phyloP scores from a whole-genome alignment of 2,888 invertebrate species.

The Geotrupes spiniger region DNA sequence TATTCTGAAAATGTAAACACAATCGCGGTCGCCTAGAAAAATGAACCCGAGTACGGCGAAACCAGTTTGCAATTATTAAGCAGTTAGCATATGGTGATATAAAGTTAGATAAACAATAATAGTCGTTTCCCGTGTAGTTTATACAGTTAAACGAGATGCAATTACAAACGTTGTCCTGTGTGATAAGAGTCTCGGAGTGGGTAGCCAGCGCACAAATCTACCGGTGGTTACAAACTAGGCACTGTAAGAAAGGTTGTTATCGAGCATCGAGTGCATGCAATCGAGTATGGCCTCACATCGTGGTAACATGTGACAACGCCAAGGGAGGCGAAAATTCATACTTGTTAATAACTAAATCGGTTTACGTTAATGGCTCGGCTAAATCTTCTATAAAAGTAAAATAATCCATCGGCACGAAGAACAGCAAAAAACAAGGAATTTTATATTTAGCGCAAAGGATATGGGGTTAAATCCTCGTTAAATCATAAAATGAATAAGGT shows the following conservation, averaged over 20 bases:
- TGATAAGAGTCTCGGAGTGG: slow-evolving; percentile 36
- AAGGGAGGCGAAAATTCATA: slow-evolving; percentile 1
- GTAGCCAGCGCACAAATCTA: slow-evolving; percentile 32
- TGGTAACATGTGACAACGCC: not conserved
- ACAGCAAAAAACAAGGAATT: too few relatives aligned
- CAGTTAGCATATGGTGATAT: slow-evolving; percentile 39
- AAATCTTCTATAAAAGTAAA: too few relatives aligned
- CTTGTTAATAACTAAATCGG: too few relatives aligned
- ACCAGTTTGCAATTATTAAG: slow-evolving; percentile 37
- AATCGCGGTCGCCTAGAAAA: not conserved
- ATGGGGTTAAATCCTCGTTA: too few relatives aligned
- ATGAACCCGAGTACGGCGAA: slow-evolving; percentile 7
- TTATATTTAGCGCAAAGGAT: too few relatives aligned
- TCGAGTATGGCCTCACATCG: slow-evolving; percentile 14
- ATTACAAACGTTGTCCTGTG: slow-evolving; percentile 39
- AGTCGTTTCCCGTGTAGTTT: slow-evolving; percentile 38
- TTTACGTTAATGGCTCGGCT: too few relatives aligned
- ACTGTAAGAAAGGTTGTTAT: slow-evolving; percentile 29
- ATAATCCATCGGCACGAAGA: too few relatives aligned
- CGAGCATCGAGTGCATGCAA: slow-evolving; percentile 26
- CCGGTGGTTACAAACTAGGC: slow-evolving; percentile 18
- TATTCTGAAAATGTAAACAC: not conserved
- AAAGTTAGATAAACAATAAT: slow-evolving; percentile 39
- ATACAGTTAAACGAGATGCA: slow-evolving; percentile 41
- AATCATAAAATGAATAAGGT: too few relatives aligned